Conservation (phyloP, 2,797 vertebrate species). For the Melanogrammus aeglefinus region DNA sequence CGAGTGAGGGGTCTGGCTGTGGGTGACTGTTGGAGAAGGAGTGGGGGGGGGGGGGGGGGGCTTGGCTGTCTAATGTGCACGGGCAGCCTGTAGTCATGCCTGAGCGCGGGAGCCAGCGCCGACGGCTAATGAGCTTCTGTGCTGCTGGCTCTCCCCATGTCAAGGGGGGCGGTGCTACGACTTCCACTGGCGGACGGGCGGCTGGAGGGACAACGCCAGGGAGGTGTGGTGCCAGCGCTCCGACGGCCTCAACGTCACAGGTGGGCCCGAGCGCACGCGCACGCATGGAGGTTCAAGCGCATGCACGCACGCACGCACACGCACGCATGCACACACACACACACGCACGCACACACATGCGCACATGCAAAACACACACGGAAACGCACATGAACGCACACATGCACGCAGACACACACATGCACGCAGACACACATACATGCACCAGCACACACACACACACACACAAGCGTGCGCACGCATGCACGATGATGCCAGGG, state of each 20-base stretch:
- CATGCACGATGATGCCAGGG: not conserved
- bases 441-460: no score
- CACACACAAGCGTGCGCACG: no score
- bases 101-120: constrained; percentile 19
- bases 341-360: no score
- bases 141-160: constrained; percentile 35
- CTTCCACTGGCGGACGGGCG: constrained; percentile 88
- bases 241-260: constrained; percentile 94
- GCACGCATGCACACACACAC: not conserved
- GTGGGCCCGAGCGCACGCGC: constrained; percentile 56
- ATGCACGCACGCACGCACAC: not conserved
- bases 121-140: constrained; percentile 49
- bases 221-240: constrained; percentile 96
- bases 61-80: constrained; percentile 34
- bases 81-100: constrained; percentile 31
- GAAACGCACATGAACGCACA: not conserved
- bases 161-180: constrained; percentile 91
- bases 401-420: not conserved
- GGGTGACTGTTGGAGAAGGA: not conserved
- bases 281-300: not conserved
- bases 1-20: not conserved
- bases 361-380: not conserved
- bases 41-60: not conserved
- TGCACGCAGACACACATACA: not conserved
- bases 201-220: constrained; percentile 88